These are phyloP conservation scores for Dasyurus viverrinus DNA, from an alignment of 2,113 vertebrate genomes.

Conservation along the genomic window DNA sequence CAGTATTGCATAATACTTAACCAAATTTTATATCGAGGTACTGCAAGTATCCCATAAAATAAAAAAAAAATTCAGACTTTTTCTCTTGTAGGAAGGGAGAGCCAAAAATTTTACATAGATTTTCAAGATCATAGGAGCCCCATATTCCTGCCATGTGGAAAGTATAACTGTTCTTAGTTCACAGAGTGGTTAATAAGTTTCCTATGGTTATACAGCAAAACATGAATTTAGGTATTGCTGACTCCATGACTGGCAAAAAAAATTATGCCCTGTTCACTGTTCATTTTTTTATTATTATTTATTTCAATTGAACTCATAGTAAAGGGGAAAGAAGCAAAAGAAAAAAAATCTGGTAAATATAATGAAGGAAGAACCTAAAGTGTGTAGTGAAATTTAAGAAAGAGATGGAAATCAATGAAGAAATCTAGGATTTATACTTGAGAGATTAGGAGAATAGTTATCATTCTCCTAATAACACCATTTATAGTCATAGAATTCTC, in stretches of 20 bases:
- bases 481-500: neutral
- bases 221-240: neutral
- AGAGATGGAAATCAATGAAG: neutral
- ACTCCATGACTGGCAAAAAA: neutral
- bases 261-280: neutral
- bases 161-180: neutral
- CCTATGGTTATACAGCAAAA: neutral
- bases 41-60: no score
- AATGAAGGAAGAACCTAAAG: neutral
- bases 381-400: neutral
- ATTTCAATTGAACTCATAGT: neutral
- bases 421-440: neutral
- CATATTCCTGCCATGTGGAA: no score
- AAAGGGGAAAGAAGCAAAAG: neutral
- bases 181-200: neutral
- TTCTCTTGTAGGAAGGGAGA: no score
- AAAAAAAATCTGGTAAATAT: neutral
- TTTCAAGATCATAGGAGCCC: no score
- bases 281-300: neutral
- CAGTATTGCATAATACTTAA: no score
- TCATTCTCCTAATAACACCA: no score
- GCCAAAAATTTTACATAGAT: no score
- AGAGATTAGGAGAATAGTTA: neutral
- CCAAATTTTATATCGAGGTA: no score
- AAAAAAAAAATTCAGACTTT: no score